A percentile compares a stretch with the other conserved stretches of the same genome.
These are phyloP conservation scores for Cheilosia urbana DNA, from an alignment of 2,888 invertebrate species.

Conservation along the genomic window DNA sequence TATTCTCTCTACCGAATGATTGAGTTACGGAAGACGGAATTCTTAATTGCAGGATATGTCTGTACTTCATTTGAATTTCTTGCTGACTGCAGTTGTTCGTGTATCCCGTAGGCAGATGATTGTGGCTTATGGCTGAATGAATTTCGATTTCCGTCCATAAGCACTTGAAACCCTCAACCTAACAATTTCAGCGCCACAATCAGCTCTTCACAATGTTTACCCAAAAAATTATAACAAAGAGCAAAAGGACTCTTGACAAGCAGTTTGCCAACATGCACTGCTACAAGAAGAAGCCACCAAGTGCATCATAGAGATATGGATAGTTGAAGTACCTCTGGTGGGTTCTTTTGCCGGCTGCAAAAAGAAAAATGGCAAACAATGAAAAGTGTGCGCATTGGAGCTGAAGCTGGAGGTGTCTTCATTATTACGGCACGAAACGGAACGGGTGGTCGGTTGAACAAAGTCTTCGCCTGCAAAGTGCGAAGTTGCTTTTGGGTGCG, in stretches of 20 bases:
- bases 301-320: constrained; percentile 53
- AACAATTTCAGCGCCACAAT: constrained; percentile 2
- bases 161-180: not conserved
- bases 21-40: constrained; percentile 51
- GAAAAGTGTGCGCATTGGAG: constrained; percentile 28
- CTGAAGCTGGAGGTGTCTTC: constrained; percentile 41
- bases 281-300: constrained; percentile 7
- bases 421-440: constrained; percentile 13
- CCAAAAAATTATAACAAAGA: constrained; percentile 39
- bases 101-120: not conserved
- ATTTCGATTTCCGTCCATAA: no score
- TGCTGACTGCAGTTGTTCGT: not conserved
- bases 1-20: constrained; percentile 28
- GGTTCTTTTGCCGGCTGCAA: not conserved
- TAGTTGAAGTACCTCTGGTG: constrained; percentile 37
- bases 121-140: no score
- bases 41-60: constrained; percentile 51
- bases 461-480: constrained; percentile 33
- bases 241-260: constrained; percentile 7
- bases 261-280: constrained; percentile 25
- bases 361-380: constrained; percentile 43
- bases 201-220: constrained; percentile 33
- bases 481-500: constrained; percentile 45
- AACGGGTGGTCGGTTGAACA: not conserved
- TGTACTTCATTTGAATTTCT: not conserved